Conservation (phyloP, 2,113 vertebrate species). For the Heteronetta atricapilla region DNA sequence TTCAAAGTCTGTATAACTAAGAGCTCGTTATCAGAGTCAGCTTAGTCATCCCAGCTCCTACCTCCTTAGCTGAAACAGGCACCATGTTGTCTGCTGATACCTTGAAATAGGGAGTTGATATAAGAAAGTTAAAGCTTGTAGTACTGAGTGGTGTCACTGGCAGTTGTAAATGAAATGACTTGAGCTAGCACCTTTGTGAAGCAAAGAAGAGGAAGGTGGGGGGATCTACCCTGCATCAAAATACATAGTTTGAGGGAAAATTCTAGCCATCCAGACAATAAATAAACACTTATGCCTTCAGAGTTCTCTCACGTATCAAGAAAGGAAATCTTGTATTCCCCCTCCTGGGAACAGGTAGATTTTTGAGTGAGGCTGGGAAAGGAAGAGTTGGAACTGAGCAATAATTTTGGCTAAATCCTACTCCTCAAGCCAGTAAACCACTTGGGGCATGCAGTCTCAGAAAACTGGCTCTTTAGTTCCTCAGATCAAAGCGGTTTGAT, state of each 20-base stretch:
- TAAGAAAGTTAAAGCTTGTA: neutral
- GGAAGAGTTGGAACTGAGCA: neutral
- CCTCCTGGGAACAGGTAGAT: neutral
- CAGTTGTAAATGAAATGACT: neutral
- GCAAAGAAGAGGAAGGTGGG: neutral
- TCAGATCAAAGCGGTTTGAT: neutral
- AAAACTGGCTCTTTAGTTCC: neutral
- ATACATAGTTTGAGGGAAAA: neutral
- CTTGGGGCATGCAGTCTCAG: neutral
- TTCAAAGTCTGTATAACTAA: slow-evolving; percentile 22
- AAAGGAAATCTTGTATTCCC: neutral
- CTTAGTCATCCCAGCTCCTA: neutral
- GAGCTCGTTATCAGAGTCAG: neutral
- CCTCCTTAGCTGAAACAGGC: neutral
- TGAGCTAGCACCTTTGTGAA: neutral
- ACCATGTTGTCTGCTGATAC: neutral
- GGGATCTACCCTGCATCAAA: neutral
- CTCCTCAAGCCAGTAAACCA: neutral
- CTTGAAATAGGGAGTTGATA: neutral
- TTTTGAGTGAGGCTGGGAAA: neutral
- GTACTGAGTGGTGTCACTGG: neutral
- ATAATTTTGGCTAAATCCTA: neutral
- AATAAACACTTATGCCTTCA: neutral
- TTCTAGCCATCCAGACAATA: neutral
- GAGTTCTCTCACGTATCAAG: neutral